A percentile compares a stretch with the other conserved stretches of the same genome.
Conservation (phyloP, 2,888 invertebrate genomes). For the Stramonita haemastoma region DNA sequence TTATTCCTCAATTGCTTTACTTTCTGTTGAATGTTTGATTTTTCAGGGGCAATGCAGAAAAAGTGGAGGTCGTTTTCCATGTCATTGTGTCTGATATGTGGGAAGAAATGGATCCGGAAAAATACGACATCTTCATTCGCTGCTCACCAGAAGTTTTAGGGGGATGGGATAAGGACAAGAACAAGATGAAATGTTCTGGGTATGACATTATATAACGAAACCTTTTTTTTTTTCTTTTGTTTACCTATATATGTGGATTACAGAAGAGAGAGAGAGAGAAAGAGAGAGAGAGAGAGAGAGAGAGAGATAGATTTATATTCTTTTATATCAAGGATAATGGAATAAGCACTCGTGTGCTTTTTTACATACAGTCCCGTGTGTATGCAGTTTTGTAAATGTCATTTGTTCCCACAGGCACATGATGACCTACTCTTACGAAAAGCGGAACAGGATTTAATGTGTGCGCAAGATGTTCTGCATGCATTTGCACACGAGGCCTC, state of each 20-base stretch:
- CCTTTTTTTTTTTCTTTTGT: neutral
- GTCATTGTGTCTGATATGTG: conserved; percentile 38
- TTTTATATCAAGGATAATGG: too few relatives aligned
- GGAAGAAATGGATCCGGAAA: neutral
- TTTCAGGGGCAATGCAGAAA: conserved; percentile 15
- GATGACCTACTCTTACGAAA: too few relatives aligned
- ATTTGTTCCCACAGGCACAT: too few relatives aligned
- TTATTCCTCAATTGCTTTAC: too few relatives aligned
- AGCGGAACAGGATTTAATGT: too few relatives aligned
- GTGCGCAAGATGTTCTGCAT: too few relatives aligned
- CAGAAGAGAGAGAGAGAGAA: neutral
- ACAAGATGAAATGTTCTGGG: conserved; percentile 15
- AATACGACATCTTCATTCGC: conserved; percentile 9
- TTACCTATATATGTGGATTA: neutral
- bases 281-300: too few relatives aligned
- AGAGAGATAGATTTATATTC: too few relatives aligned
- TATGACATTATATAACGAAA: neutral
- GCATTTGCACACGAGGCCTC: too few relatives aligned
- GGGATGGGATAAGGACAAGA: neutral
- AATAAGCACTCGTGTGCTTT: too few relatives aligned
- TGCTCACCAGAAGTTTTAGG: conserved; percentile 5
- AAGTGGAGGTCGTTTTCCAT: conserved; percentile 41
- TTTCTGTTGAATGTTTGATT: neutral
- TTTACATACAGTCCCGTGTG: too few relatives aligned
- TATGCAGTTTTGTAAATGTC: too few relatives aligned